Conservation (phyloP, 2,888 invertebrate genomes). For the Frankliniella intonsa region DNA sequence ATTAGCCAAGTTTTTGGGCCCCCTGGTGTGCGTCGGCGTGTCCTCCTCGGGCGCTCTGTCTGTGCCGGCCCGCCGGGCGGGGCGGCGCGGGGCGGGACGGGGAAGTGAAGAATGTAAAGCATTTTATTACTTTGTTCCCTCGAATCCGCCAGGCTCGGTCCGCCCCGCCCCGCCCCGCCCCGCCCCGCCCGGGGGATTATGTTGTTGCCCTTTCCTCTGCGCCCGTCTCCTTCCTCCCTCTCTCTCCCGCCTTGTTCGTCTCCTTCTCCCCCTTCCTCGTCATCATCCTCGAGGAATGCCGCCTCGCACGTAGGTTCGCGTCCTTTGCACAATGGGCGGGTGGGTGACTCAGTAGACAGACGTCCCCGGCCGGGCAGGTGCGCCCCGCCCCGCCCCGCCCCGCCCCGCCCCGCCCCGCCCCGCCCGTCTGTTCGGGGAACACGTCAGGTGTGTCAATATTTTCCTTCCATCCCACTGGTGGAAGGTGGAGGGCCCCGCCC, state of each 20-base stretch:
- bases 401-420: background rate
- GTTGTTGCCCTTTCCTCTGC: background rate
- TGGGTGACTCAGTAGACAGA: background rate
- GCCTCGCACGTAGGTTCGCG: background rate
- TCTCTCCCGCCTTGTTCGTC: no score
- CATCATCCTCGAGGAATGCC: background rate
- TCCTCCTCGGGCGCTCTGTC: no score
- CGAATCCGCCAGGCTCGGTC: background rate
- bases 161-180: no score
- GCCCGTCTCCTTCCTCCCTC: background rate
- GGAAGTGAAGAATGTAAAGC: slow-evolving; percentile 13
- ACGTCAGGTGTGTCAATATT: slow-evolving; percentile 22
- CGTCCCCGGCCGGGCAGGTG: background rate
- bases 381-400: background rate
- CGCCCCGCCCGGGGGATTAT: background rate
- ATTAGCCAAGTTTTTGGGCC: no score
- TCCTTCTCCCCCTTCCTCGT: background rate
- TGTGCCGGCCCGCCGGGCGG: background rate
- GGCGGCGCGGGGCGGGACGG: background rate
- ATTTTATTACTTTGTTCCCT: slow-evolving; percentile 23
- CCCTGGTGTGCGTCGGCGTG: no score
- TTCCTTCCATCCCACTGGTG: slow-evolving; percentile 5
- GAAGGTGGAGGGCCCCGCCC: background rate
- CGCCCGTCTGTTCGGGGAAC: background rate
- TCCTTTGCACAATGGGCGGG: background rate